phyloP scores from a whole-genome alignment of 1,140 invertebrate genomes.

The Ceratina japonica region DNA sequence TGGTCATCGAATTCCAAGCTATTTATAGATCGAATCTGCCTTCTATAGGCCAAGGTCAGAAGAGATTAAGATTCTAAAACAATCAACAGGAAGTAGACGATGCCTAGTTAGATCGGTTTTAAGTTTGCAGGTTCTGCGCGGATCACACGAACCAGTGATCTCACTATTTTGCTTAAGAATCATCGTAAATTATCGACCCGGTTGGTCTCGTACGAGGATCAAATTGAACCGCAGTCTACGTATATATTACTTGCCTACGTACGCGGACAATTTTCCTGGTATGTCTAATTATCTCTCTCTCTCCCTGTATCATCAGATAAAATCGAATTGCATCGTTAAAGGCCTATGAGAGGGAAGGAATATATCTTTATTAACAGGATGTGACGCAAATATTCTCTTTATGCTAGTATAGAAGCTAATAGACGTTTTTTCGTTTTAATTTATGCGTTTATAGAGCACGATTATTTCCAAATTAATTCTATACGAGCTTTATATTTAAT shows the following conservation, averaged over 20 bases:
- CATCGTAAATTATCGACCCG: constrained; percentile 5
- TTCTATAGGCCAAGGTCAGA: constrained; percentile 31
- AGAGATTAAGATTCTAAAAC: constrained; percentile 25
- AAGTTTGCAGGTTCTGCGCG: background rate
- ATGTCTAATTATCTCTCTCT: constrained; percentile 3
- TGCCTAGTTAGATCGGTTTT: background rate
- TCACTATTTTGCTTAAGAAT: constrained; percentile 11
- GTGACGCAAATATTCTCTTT: background rate
- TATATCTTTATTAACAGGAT: background rate
- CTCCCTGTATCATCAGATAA: background rate
- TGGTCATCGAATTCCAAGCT: constrained; percentile 21
- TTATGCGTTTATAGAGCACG: too few species aligned
- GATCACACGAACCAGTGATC: constrained; percentile 1
- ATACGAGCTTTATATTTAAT: too few species aligned
- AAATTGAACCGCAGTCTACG: background rate
- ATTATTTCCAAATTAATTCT: too few species aligned
- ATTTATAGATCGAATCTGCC: constrained; percentile 9
- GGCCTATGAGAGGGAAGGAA: background rate
- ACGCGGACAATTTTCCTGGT: background rate
- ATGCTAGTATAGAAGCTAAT: too few species aligned
- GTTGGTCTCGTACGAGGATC: background rate
- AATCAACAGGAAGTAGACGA: constrained; percentile 17
- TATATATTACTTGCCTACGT: too few species aligned
- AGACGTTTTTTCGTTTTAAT: too few species aligned
- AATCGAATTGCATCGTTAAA: background rate